A percentile compares a stretch with the other conserved stretches of the same genome.
Evolutionary conservation across 2,888 invertebrate genomes (phyloP).

Genomic region (Drosophila mettleri): DNA sequence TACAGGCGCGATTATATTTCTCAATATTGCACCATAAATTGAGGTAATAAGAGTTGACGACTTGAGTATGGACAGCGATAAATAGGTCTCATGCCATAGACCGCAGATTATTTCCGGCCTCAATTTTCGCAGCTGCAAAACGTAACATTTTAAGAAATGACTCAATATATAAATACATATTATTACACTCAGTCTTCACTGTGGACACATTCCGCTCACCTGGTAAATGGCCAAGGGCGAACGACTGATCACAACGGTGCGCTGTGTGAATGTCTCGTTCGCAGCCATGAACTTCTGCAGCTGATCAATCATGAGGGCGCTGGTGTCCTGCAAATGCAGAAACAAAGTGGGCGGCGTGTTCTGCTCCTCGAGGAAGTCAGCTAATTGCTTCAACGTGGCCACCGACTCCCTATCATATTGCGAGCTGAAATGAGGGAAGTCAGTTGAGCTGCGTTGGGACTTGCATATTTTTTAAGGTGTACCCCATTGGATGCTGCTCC

Average conservation of each 20-base stretch:
- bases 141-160: background rate
- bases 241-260: slow-evolving; percentile 82
- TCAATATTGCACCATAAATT: slow-evolving; percentile 84
- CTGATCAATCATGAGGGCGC: slow-evolving; percentile 81
- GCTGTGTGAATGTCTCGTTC: slow-evolving; percentile 78
- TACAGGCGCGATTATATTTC: slow-evolving; percentile 84
- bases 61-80: slow-evolving; percentile 82
- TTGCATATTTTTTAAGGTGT: background rate
- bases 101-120: slow-evolving; percentile 84
- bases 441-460: background rate
- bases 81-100: slow-evolving; percentile 84
- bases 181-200: background rate
- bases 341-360: slow-evolving; percentile 81
- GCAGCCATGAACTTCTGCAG: slow-evolving; percentile 76
- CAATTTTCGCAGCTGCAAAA: slow-evolving; percentile 82
- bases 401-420: slow-evolving; percentile 84
- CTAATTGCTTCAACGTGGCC: slow-evolving; percentile 80
- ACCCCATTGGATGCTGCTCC: slow-evolving; percentile 84
- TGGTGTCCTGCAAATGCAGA: slow-evolving; percentile 82
- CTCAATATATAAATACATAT: background rate
- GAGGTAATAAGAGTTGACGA: slow-evolving; percentile 84
- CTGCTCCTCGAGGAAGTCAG: slow-evolving; percentile 78
- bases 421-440: slow-evolving; percentile 63
- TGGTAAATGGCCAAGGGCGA: slow-evolving; percentile 84
- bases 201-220: slow-evolving; percentile 53